These are phyloP conservation scores for Chymomyza procnemis DNA, from an alignment of 2,888 invertebrate species.

Conservation along the genomic window DNA sequence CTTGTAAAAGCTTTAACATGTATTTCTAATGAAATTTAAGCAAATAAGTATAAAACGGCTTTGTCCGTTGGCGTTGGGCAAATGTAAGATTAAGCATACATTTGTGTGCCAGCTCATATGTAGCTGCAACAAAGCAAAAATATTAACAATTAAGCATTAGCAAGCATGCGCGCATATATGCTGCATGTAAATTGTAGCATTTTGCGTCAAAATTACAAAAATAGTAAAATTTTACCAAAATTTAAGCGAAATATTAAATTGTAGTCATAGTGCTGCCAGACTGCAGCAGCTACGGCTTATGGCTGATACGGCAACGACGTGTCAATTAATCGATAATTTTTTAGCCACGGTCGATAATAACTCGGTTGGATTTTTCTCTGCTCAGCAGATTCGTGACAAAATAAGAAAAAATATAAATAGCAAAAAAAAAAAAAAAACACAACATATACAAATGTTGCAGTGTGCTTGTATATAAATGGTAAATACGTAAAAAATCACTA, in stretches of 20 bases:
- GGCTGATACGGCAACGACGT: slow-evolving; percentile 2
- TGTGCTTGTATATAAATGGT: slow-evolving; percentile 20
- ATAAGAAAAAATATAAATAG: slow-evolving; percentile 33
- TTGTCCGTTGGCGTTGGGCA: not conserved
- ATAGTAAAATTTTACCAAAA: slow-evolving; percentile 18
- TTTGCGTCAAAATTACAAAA: not conserved
- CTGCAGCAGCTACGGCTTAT: not conserved
- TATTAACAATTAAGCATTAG: slow-evolving; percentile 1
- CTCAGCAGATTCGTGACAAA: slow-evolving; percentile 51
- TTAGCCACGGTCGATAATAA: slow-evolving; percentile 73
- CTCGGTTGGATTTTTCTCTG: slow-evolving; percentile 56
- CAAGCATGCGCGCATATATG: not conserved
- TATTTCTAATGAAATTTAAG: too few species aligned
- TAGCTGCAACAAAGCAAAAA: not conserved
- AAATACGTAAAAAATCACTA: slow-evolving; percentile 32
- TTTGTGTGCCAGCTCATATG: not conserved
- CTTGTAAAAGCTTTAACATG: too few species aligned
- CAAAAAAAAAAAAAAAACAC: slow-evolving; percentile 31
- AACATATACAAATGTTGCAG: slow-evolving; percentile 28
- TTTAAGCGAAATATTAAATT: slow-evolving; percentile 41
- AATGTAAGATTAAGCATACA: not conserved
- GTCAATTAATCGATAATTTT: slow-evolving; percentile 63
- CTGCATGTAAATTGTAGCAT: not conserved
- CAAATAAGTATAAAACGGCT: not conserved
- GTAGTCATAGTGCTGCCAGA: slow-evolving; percentile 28